phyloP scores from a whole-genome alignment of 1,140 invertebrate species.

The Zaprionus ornatus region DNA sequence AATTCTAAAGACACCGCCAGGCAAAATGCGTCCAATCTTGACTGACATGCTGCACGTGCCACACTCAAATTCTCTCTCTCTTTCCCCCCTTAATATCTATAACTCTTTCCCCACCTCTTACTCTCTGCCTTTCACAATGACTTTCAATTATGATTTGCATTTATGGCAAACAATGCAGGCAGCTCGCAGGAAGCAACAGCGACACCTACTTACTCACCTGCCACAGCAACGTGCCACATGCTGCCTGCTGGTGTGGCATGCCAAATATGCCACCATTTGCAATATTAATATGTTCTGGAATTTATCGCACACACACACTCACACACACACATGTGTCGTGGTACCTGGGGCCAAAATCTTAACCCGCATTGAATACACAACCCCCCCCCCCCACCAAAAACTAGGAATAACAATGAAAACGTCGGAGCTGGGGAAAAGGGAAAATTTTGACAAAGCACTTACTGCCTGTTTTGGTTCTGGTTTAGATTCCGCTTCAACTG shows the following conservation, averaged over 20 bases:
- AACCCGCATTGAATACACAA: background rate
- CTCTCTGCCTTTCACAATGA: background rate
- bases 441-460: background rate
- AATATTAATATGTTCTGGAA: constrained; percentile 12
- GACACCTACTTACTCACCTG: constrained; percentile 3
- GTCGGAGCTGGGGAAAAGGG: background rate
- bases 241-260: constrained; percentile 6
- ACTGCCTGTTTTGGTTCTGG: background rate
- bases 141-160: constrained; percentile 11
- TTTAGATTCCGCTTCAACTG: background rate
- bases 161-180: background rate
- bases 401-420: background rate
- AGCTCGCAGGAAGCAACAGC: background rate
- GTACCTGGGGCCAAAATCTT: background rate
- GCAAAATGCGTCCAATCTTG: background rate
- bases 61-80: background rate
- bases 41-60: background rate
- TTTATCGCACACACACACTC: background rate
- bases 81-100: background rate
- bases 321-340: background rate
- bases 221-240: background rate
- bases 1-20: background rate
- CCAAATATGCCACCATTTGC: constrained; percentile 20
- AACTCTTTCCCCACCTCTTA: background rate
- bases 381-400: background rate